A percentile compares a stretch with the other conserved stretches of the same genome.
phyloP scores from a whole-genome alignment of 2,797 vertebrate genomes.

The Picus viridis region DNA sequence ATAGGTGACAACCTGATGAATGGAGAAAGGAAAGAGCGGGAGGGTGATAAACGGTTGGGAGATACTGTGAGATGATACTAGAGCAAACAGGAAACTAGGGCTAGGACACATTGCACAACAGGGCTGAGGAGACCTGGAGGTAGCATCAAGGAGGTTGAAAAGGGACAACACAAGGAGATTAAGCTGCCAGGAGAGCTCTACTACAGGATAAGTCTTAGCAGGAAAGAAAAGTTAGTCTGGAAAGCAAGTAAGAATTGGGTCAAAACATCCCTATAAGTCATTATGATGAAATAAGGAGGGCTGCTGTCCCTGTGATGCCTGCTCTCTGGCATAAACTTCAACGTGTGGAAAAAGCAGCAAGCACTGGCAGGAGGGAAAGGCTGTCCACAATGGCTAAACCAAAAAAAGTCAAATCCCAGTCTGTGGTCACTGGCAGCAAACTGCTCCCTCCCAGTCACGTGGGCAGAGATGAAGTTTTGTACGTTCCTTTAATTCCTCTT shows the following conservation, averaged over 20 bases:
- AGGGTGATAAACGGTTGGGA: not conserved
- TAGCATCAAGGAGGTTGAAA: not conserved
- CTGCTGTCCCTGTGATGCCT: not conserved
- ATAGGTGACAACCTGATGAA: not conserved
- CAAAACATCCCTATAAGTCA: not conserved
- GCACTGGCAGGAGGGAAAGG: not conserved
- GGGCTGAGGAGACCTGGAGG: not conserved
- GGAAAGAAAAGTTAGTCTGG: not conserved
- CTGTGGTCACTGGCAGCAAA: not conserved
- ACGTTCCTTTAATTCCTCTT: not conserved
- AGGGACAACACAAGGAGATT: not conserved
- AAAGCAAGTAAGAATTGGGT: not conserved
- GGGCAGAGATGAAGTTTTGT: not conserved
- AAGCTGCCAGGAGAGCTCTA: not conserved
- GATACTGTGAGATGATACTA: no score
- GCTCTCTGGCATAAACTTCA: not conserved
- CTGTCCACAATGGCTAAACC: not conserved
- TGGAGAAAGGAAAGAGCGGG: not conserved
- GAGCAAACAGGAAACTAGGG: not conserved
- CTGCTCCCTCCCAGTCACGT: accelerated
- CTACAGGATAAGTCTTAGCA: not conserved
- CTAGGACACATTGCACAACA: not conserved
- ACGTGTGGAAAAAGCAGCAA: not conserved
- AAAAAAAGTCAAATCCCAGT: not conserved
- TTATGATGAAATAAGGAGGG: not conserved